Percentiles rank a stretch among this genome's conserved stretches.
Evolutionary conservation across 2,888 invertebrate species (phyloP).

Genomic region (Ditula angustiorana): DNA sequence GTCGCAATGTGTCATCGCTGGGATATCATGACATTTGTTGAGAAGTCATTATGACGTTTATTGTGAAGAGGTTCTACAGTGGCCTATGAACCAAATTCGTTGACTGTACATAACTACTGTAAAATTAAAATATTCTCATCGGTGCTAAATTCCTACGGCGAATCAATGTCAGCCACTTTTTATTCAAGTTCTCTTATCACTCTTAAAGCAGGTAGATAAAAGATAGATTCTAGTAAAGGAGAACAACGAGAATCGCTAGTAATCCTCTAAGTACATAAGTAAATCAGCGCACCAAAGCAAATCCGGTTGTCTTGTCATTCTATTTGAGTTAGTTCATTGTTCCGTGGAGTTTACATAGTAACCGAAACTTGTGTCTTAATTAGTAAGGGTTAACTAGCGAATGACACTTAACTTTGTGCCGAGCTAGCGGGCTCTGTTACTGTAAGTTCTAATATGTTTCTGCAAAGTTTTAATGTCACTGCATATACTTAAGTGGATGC

Average conservation of each 20-base stretch:
- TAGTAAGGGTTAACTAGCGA: slow-evolving; percentile 36
- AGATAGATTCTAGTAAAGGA: too few relatives aligned
- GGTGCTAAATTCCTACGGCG: too few relatives aligned
- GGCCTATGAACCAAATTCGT: too few relatives aligned
- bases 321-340: slow-evolving; percentile 38
- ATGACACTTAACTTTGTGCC: slow-evolving; percentile 28
- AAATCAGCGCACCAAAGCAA: slow-evolving; percentile 34
- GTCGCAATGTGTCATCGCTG: too few relatives aligned
- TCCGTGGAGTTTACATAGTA: slow-evolving; percentile 33
- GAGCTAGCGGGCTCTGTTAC: background rate
- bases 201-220: background rate
- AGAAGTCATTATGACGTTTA: too few relatives aligned
- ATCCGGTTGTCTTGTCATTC: slow-evolving; percentile 38
- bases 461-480: slow-evolving; percentile 1
- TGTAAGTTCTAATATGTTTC: background rate
- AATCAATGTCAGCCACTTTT: too few relatives aligned
- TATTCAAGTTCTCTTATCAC: background rate
- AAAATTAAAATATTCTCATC: too few relatives aligned
- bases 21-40: too few relatives aligned
- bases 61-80: too few relatives aligned
- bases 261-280: slow-evolving; percentile 29
- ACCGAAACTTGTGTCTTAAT: slow-evolving; percentile 35
- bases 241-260: background rate
- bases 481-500: background rate
- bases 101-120: too few relatives aligned